Conservation (phyloP, 2,113 vertebrate genomes). For the Phainopepla nitens region DNA sequence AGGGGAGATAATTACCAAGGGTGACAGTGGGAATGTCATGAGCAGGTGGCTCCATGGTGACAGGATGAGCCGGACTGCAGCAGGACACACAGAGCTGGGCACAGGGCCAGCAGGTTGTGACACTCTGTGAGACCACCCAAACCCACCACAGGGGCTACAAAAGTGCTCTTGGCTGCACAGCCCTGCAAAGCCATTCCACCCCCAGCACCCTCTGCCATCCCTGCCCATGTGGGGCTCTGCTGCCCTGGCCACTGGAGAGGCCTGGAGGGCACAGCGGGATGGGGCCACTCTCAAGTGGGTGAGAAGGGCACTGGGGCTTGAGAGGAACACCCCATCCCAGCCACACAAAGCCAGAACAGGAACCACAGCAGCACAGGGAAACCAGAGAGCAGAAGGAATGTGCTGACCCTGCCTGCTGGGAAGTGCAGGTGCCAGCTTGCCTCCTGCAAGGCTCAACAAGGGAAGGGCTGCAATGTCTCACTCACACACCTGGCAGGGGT, state of each 20-base stretch:
- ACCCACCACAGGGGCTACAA: background rate
- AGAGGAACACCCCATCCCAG: too few species aligned
- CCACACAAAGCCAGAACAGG: too few species aligned
- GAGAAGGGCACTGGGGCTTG: background rate
- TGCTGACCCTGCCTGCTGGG: background rate
- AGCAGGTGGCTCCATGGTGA: background rate
- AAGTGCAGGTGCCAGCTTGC: background rate
- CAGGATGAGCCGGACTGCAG: background rate
- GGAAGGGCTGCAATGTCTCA: background rate
- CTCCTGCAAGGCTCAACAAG: background rate
- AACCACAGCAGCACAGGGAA: background rate
- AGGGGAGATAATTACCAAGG: too few species aligned
- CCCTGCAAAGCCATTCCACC: background rate
- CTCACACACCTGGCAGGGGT: background rate
- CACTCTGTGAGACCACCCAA: background rate
- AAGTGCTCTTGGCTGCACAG: accelerated
- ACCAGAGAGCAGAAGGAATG: background rate
- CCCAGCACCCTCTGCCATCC: background rate
- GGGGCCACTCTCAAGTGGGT: accelerated
- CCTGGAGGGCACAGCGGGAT: background rate
- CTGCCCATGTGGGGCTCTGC: accelerated
- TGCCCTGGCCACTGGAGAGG: background rate
- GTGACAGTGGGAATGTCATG: accelerated
- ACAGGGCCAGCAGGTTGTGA: background rate
- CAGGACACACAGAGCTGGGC: background rate